Base-by-base conservation (phyloP, 2,113 vertebrate species). In the Gobius niger region DNA sequence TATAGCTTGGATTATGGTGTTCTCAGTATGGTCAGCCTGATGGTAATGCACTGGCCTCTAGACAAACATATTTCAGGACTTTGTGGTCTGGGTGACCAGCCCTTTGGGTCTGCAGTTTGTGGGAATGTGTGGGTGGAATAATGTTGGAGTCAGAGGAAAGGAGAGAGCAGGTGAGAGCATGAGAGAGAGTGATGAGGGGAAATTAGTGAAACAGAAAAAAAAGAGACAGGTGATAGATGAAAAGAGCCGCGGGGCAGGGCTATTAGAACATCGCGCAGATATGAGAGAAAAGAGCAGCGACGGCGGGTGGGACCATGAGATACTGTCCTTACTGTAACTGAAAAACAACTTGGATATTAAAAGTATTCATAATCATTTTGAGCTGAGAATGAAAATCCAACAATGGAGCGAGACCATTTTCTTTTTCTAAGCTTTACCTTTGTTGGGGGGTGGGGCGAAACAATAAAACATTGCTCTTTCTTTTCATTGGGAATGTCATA, bases 91-190 rank as follows among this genome's bases (percentile, higher is more conserved):
- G 70, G 70, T 75, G 81, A 84, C 78, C 65, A 7, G 71, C 69
- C 44, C 63, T 77, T 62, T 63, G 47, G 75, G 71, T 71, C 13
- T 62, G 65, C 75, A 75, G 47, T 76, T 24, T 76, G 79, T 85
- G 85, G 83, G 83, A 85, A 79, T 9, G 66, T 70, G 87, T 83
- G 70, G 80, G 82, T 76, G 75, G 76, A 69, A 77, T 52, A 47
- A 57, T 74, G 67, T 7, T 41, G 12, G 12, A 42, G 85, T 83
- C 65, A 80, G 82, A 76, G 72, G 76, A 69, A 77, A 47, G 47
- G 57, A 72, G 67, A 65, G 15, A 77, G 52, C 53, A 47, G 47
- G 57, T 70, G 67, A 65, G 15, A 77, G 52, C 53, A 63, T 44
- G 51, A 47, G 44, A 49, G 44, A 67, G 59, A 67, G 57, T 67